A percentile compares a stretch with the other conserved stretches of the same genome.
These are phyloP conservation scores for Eumacrocentrus americanus DNA, from an alignment of 2,888 invertebrate genomes.

Conservation along the genomic window DNA sequence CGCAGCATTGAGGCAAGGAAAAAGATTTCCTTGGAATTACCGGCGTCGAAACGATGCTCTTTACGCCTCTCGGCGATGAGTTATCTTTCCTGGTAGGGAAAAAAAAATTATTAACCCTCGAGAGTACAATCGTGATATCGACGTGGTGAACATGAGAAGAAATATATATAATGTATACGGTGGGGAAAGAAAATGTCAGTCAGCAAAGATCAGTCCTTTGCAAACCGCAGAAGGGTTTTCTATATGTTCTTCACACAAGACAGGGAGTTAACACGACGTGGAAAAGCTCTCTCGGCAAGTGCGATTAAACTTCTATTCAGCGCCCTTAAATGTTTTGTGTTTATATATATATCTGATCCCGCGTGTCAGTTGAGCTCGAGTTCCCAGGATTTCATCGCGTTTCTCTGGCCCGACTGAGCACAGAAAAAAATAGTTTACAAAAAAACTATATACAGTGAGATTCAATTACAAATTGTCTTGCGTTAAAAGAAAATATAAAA, in stretches of 20 bases:
- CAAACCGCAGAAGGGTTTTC: neutral
- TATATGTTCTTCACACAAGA: neutral
- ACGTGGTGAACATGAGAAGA: neutral
- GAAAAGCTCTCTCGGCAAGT: neutral
- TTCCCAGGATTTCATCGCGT: neutral
- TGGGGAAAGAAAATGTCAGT: neutral
- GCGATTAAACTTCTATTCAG: neutral
- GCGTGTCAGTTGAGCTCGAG: neutral
- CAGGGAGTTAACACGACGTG: neutral
- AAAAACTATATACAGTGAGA: neutral
- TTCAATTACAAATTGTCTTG: neutral
- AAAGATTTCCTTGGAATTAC: neutral
- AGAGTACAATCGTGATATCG: neutral
- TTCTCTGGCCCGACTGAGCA: neutral
- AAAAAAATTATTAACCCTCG: neutral
- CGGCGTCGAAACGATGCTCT: neutral
- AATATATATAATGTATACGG: no score
- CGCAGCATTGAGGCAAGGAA: neutral
- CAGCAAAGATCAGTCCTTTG: neutral
- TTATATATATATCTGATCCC: neutral
- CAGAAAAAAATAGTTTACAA: neutral
- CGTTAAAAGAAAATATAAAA: no score
- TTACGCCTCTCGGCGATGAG: neutral
- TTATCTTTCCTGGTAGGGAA: neutral
- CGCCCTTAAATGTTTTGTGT: neutral